These are phyloP conservation scores for Bombus impatiens DNA, from an alignment of 1,140 invertebrate genomes.

Conservation along the genomic window DNA sequence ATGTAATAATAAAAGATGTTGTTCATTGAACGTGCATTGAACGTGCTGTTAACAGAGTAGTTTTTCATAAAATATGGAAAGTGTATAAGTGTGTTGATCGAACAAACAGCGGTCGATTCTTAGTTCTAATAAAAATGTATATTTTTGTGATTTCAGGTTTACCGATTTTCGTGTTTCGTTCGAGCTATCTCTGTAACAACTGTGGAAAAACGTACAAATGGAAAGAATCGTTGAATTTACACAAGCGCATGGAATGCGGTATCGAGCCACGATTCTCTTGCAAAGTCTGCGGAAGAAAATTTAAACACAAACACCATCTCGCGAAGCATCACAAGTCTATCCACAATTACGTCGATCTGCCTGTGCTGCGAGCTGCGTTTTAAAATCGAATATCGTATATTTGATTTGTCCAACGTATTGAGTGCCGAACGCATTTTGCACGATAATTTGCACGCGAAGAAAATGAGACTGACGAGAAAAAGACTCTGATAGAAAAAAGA, in stretches of 20 bases:
- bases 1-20: conserved; percentile 16
- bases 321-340: conserved; percentile 73
- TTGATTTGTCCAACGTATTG: background rate
- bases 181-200: conserved; percentile 80
- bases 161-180: conserved; percentile 38
- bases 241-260: conserved; percentile 79
- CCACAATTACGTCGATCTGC: conserved; percentile 59
- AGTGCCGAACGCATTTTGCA: background rate
- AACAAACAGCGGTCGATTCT: background rate
- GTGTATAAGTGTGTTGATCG: background rate
- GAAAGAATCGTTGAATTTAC: conserved; percentile 83
- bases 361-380: background rate
- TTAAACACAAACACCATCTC: conserved; percentile 79
- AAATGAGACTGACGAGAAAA: background rate
- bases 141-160: conserved; percentile 63
- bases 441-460: background rate
- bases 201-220: conserved; percentile 85
- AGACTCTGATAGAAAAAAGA: too few species aligned
- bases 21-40: background rate
- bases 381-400: background rate
- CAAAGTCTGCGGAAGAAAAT: conserved; percentile 79
- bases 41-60: too few species aligned
- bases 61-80: background rate
- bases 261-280: conserved; percentile 80
- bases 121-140: conserved; percentile 32